Conservation (phyloP, 2,113 vertebrate genomes). For the Fregetta grallaria region DNA sequence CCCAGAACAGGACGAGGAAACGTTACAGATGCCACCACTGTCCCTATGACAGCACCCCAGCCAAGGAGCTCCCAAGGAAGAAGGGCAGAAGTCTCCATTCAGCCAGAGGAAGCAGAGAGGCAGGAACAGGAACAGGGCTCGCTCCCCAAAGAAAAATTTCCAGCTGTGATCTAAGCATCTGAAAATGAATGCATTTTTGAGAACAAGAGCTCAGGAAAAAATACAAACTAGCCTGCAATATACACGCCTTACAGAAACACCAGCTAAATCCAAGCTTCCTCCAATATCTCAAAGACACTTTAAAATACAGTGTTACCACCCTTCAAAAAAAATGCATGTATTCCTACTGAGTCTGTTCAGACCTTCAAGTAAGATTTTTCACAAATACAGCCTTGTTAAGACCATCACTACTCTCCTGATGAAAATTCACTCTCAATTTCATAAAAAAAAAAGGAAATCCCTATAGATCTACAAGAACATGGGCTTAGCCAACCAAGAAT, state of each 20-base stretch:
- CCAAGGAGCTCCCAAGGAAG: not conserved
- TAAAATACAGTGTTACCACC: not conserved
- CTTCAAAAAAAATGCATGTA: not conserved
- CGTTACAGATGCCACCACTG: rapidly evolving
- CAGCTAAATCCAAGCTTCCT: not conserved
- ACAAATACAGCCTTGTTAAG: not conserved
- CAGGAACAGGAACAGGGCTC: not conserved
- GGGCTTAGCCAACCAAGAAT: not conserved
- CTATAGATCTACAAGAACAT: not conserved
- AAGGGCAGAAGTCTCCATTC: not conserved
- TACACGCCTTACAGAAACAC: not conserved
- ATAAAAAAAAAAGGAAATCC: not conserved
- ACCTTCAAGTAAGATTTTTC: not conserved
- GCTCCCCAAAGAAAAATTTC: not conserved
- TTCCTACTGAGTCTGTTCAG: not conserved
- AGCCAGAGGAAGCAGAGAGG: not conserved
- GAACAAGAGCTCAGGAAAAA: not conserved
- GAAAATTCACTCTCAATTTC: not conserved
- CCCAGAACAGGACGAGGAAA: not conserved
- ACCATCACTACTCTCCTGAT: not conserved
- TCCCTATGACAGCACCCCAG: not conserved
- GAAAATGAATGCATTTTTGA: not conserved
- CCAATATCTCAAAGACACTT: not conserved
- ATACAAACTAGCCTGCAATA: not conserved
- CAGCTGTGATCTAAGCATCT: not conserved